phyloP scores from a whole-genome alignment of 1,140 invertebrate genomes.

The Conus betulinus region DNA sequence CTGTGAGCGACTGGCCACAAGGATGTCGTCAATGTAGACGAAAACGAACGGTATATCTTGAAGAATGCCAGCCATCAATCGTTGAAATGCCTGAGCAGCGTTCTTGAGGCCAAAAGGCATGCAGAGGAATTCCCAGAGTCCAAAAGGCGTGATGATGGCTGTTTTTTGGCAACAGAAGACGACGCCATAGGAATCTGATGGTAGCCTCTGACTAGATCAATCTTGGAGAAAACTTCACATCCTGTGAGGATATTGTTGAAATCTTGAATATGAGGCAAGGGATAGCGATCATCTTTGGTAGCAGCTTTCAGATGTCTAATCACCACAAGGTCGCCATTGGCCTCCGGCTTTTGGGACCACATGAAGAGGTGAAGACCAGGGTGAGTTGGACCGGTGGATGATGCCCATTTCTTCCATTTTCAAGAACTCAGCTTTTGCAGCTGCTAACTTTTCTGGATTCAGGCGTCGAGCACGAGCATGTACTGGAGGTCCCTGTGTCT shows the following conservation, averaged over 20 bases:
- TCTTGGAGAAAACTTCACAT: constrained; percentile 6
- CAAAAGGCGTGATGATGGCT: neutral
- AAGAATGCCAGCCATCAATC: constrained; percentile 40
- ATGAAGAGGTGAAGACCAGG: too few species aligned
- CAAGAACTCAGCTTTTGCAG: too few species aligned
- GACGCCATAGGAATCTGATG: constrained; percentile 4
- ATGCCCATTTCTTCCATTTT: too few species aligned
- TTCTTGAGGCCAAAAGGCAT: constrained; percentile 9
- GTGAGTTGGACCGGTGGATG: too few species aligned
- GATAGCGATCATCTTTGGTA: too few species aligned
- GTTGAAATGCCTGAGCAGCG: constrained; percentile 46
- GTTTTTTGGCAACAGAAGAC: neutral
- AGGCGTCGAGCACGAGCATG: too few species aligned
- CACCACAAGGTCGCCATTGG: too few species aligned
- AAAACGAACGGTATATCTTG: constrained; percentile 36
- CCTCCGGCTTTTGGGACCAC: too few species aligned
- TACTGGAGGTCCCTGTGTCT: too few species aligned
- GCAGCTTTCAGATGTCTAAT: too few species aligned
- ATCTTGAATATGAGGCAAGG: too few species aligned
- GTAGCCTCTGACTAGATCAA: constrained; percentile 20
- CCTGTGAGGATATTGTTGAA: neutral
- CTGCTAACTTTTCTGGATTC: too few species aligned
- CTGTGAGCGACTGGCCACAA: constrained; percentile 33
- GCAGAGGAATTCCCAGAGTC: neutral
- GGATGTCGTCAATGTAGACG: constrained; percentile 47